A percentile compares a stretch with the other conserved stretches of the same genome.
Conservation (phyloP, 2,888 invertebrate genomes). For the Onchidella celtica region DNA sequence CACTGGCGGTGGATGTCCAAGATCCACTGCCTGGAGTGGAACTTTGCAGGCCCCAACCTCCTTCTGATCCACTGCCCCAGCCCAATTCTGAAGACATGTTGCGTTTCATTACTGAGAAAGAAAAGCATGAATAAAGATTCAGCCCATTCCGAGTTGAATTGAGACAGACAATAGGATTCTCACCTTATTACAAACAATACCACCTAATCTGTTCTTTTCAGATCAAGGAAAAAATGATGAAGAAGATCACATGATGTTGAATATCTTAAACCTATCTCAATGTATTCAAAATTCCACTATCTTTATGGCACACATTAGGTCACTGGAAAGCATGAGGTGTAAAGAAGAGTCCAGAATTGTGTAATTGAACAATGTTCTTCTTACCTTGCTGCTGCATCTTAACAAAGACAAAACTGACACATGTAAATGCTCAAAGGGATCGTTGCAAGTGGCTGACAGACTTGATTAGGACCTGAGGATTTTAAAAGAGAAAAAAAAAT, state of each 20-base stretch:
- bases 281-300: too few species aligned
- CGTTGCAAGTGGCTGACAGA: conserved; percentile 17
- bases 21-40: conserved; percentile 50
- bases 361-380: neutral
- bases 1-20: conserved; percentile 51
- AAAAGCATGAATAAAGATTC: conserved; percentile 10
- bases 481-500: neutral
- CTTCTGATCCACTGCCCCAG: conserved; percentile 49
- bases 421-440: conserved; percentile 17
- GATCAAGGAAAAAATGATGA: too few species aligned
- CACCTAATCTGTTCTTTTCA: too few species aligned
- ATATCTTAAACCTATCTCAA: too few species aligned
- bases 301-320: too few species aligned
- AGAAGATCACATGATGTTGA: too few species aligned
- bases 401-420: conserved; percentile 1
- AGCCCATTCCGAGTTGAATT: too few species aligned
- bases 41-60: conserved; percentile 44
- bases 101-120: conserved; percentile 49
- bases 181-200: too few species aligned
- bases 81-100: conserved; percentile 47
- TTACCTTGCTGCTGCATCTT: conserved; percentile 47
- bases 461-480: conserved; percentile 14
- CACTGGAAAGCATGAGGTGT: conserved; percentile 30
- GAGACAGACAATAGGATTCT: too few species aligned
- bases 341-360: neutral